Base-by-base conservation (phyloP, 1,140 invertebrate genomes). In the Chironomus tepperi region DNA sequence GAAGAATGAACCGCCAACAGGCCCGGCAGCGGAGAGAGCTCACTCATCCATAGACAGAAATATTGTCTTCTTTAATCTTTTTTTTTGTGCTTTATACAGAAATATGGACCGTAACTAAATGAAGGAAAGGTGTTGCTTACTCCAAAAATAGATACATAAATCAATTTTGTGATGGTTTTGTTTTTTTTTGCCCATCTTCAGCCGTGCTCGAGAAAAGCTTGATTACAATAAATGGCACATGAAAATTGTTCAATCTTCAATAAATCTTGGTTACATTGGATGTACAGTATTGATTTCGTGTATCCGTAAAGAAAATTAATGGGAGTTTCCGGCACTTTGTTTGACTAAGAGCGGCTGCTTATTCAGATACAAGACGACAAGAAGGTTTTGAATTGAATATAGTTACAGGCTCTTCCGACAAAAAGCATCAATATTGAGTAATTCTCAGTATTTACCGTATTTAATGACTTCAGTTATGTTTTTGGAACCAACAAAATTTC, bases 21-120 rank as follows among this genome's bases (percentile, higher is more conserved):
- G 10, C 47, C 12, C 47, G 15, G 5, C 24, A 57, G 47, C 47
- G n/a, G 47, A n/a, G 47, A 57, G 47, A 57, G 47, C 15, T 57
- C 47, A n/a, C n/a, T 57, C 47, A 57, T 57, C 47, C 12, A 57
- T n/a, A 57, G 24, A 12, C 10, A 57, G 47, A 57, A 57, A 57
- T 15, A 57, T 57, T 57, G 47, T n/a, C 47, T 57, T 57, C n/a
- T 57, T 57, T 47, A 1, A 34, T 34, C n/a, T n/a, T n/a, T n/a
- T 34, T 34, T 34, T 34, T 34, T 34, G 24, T 34, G 24, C 24
- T 34, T 34, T 34, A 34, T 2, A 34, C 15, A 57, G 47, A 57
- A 57, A 57, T 57, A 57, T 57, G 47, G 47, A 57, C 47, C 47
- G 47, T 57, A 57, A 57, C 47, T 57, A 57, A 57, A 57, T 57